These are phyloP conservation scores for Aphidius colemani DNA, from an alignment of 2,888 invertebrate genomes.

Conservation along the genomic window DNA sequence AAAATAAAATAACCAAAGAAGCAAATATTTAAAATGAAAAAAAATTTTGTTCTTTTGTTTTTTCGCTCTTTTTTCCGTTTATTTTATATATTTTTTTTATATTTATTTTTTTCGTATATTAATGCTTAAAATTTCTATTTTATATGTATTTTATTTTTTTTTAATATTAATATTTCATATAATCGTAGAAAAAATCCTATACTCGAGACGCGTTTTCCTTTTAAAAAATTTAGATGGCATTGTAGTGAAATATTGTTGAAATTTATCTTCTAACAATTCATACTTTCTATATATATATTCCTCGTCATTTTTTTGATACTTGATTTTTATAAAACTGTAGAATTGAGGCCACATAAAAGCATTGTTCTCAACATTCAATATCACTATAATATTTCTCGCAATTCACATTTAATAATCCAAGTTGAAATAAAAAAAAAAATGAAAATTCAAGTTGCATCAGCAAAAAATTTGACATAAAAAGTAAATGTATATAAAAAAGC, in stretches of 20 bases:
- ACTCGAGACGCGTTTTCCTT: constrained; percentile 10
- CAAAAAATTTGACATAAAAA: constrained; percentile 3
- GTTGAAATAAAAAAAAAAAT: constrained; percentile 13
- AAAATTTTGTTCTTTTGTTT: constrained; percentile 9
- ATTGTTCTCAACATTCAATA: constrained; percentile 30
- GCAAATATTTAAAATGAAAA: constrained; percentile 16
- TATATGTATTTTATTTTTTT: constrained; percentile 7
- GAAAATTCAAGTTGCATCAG: constrained; percentile 6
- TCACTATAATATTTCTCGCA: constrained; percentile 13
- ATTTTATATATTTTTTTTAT: too few relatives aligned
- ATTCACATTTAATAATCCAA: constrained; percentile 3
- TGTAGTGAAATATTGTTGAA: constrained; percentile 23
- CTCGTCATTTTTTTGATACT: constrained; percentile 9
- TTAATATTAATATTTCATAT: constrained; percentile 1
- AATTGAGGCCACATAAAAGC: constrained; percentile 24
- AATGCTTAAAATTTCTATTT: neutral
- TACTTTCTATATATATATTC: constrained; percentile 8
- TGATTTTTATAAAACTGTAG: constrained; percentile 14
- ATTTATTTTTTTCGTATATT: neutral
- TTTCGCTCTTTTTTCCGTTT: neutral
- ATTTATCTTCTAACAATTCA: constrained; percentile 12
- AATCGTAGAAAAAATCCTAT: constrained; percentile 18
- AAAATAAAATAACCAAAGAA: constrained; percentile 9
- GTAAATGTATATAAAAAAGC: neutral
- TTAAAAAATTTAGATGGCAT: constrained; percentile 12